Evolutionary conservation across 2,888 invertebrate genomes (phyloP), one percentile per base, ranked within the genome.

Genomic region (Aelia acuminata): DNA sequence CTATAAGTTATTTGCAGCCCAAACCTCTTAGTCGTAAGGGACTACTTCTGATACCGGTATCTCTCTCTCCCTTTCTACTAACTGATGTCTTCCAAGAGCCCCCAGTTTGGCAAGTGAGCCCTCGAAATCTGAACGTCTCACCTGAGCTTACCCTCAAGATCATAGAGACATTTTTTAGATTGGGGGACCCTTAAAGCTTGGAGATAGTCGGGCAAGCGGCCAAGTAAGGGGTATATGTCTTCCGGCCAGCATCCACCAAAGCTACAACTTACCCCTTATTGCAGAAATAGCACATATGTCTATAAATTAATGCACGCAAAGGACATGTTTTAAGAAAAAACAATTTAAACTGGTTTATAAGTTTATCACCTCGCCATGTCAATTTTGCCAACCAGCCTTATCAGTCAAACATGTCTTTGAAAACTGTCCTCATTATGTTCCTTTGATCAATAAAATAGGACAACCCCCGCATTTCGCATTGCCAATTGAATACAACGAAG

Each of bases 141-240:
- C 75, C 75, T 75, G 39, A 22, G 75, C 75, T 75, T 75, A 75
- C 2, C 3, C 26, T 39, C 75, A 75, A 4, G 75, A 39, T 75
- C 75, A 18, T 39, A 22, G 20, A 75, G 75, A 22, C 75, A 75
- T 75, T 75, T 75, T n/a, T 26, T 20, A 75, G 75, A 75, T 75
- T 39, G 75, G 75, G 39, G 75, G 75, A 39, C 39, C 39, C 75
- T 39, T 39, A 22, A 75, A 39, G 75, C 75, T 31, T 2, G 39
- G 75, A 75, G 75, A 75, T 75, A 75, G 75, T 20, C 39, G 75
- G 75, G 75, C 75, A 75, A 75, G 39, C 20, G 20, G 75, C 75
- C 75, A 75, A 75, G 75, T 39, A 18, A 5, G 20, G 39, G 39
- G 39, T 35, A 20, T 39, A 35, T 39, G 75, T 39, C 75, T 31